Base-by-base conservation (phyloP, 2,113 vertebrate species). In the Saimiri boliviensis region DNA sequence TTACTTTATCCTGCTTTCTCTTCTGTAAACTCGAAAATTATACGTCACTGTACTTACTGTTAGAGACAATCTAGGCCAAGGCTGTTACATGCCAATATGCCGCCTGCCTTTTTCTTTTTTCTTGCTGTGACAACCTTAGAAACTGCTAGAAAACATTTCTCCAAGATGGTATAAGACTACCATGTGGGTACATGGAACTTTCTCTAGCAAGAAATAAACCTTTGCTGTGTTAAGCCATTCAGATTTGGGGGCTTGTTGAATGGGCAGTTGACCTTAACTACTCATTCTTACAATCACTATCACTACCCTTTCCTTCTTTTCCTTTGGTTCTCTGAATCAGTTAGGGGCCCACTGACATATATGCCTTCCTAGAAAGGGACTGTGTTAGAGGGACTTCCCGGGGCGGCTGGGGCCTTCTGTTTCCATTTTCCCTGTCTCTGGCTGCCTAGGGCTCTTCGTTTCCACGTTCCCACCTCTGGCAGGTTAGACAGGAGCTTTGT, bases 1-100 rank as follows among this genome's bases (percentile, higher is more conserved):
- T 71, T 74, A 35, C 8, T 79, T 47, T 49, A 20, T 42, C 35
- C 8, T 89, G 32, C 42, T 30, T 60, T 89, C 23, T 70, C 45
- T 90, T 84, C 27, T 47, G 1, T 14, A 8, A 49, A 20, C 3
- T 14, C 8, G 11, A 12, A 76, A 47, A 81, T 10, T 70, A 2
- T 10, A 32, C 4, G 1, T 37, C n/a, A n/a, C 47, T 13, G 9
- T 25, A 47, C 13, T 37, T 7, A 45, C 5, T 66, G 47, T 11
- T 25, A 37, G 3, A 49, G n/a, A 60, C 16, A 20, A 12, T 25
- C 27, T 79, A 58, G 86, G 19, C 7, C 42, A 10, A 3, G 4
- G 37, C 40, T 49, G 6, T 8, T 47, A 20, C 3, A 3, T 32
- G 11, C 8, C 8, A 0, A 14, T 6, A 20, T 1, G 1, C 6